A percentile compares a stretch with the other conserved stretches of the same genome.
Conservation (phyloP, 2,888 invertebrate species). For the Ophion ventricosus region DNA sequence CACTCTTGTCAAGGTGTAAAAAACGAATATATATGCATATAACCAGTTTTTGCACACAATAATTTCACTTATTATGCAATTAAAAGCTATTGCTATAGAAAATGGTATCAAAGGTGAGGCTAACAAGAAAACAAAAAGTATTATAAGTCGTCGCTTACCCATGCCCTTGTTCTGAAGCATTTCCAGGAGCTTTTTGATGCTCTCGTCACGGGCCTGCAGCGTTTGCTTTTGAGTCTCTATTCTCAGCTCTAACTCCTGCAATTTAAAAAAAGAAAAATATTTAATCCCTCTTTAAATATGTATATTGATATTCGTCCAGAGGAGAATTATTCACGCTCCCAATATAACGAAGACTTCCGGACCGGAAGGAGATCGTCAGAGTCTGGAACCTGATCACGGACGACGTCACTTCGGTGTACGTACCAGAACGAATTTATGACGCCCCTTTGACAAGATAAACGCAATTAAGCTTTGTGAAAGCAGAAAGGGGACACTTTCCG, state of each 20-base stretch:
- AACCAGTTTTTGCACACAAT: neutral
- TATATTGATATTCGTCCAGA: neutral
- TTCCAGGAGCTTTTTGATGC: conserved; percentile 98
- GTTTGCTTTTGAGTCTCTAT: conserved; percentile 99
- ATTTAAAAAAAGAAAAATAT: conserved; percentile 64
- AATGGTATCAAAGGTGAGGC: neutral
- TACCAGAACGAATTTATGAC: conserved; percentile 75
- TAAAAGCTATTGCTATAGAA: neutral
- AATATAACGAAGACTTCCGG: conserved; percentile 35
- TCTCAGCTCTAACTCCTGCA: conserved; percentile 96
- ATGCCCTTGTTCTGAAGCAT: conserved; percentile 99
- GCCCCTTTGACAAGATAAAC: conserved; percentile 76
- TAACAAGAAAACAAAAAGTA: neutral
- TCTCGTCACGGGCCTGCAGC: conserved; percentile 97
- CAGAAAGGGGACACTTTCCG: conserved; percentile 64
- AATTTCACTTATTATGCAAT: neutral
- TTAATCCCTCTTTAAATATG: neutral
- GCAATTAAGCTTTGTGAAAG: conserved; percentile 75
- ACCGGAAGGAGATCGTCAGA: conserved; percentile 45
- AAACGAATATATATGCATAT: neutral
- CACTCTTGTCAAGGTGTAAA: neutral
- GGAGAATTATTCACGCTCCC: conserved; percentile 2
- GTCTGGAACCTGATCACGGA: conserved; percentile 17
- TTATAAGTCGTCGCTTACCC: conserved; percentile 87
- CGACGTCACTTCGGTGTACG: conserved; percentile 23